A percentile compares a stretch with the other conserved stretches of the same genome.
Conservation (phyloP, 2,113 vertebrate genomes). For the Talpa occidentalis region DNA sequence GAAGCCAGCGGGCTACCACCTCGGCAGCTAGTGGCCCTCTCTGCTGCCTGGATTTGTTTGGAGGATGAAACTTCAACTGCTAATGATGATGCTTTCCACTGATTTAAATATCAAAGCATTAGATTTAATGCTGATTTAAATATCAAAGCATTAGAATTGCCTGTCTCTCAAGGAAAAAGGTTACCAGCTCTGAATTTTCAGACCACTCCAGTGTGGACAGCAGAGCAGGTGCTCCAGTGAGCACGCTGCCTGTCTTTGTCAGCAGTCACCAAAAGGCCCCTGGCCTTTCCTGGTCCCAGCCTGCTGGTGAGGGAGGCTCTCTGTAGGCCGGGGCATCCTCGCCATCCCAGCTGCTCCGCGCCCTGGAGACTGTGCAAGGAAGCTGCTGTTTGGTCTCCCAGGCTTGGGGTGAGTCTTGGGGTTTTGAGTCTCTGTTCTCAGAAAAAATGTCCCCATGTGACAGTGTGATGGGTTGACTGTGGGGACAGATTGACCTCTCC, state of each 20-base stretch:
- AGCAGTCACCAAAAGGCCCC: not conserved
- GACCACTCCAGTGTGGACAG: not conserved
- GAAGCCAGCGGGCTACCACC: not conserved
- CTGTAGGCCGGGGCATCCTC: not conserved
- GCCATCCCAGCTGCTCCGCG: not conserved
- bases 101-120: not conserved
- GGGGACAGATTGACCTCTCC: not conserved
- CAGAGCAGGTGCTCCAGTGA: not conserved
- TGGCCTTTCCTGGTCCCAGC: rapidly evolving
- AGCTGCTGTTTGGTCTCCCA: not conserved
- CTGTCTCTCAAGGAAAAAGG: not conserved
- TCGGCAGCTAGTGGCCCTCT: not conserved
- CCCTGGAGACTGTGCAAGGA: too few species aligned
- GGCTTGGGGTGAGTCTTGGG: not conserved
- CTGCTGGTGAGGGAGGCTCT: not conserved
- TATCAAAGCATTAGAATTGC: not conserved
- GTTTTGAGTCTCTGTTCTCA: not conserved
- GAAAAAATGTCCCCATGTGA: not conserved
- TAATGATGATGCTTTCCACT: not conserved
- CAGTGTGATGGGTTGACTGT: rapidly evolving
- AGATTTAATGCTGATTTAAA: too few species aligned
- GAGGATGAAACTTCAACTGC: not conserved
- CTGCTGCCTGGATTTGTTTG: not conserved
- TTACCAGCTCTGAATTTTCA: not conserved
- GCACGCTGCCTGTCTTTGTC: not conserved